Evolutionary conservation across 2,888 invertebrate species (phyloP).

Genomic region (Dryobotodes eremita): DNA sequence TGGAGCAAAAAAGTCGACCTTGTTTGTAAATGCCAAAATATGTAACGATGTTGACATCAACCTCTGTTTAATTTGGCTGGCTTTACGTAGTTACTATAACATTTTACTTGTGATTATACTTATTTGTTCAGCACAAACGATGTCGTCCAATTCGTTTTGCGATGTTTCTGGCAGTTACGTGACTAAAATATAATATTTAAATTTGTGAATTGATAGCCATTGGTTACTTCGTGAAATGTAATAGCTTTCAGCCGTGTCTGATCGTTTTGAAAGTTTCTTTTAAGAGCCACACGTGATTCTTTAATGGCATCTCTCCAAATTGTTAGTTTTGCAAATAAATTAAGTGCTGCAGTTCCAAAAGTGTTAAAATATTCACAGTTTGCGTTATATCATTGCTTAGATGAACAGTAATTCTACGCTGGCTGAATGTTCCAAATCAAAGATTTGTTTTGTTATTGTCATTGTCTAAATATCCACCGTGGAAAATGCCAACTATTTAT

Average conservation of each 20-base stretch:
- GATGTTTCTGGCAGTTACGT: slow-evolving; percentile 22
- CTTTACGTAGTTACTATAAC: slow-evolving; percentile 9
- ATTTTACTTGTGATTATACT: slow-evolving; percentile 28
- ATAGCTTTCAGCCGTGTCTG: slow-evolving; percentile 16
- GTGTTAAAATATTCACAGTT: not conserved
- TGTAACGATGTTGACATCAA: slow-evolving; percentile 41
- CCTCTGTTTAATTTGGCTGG: slow-evolving; percentile 9
- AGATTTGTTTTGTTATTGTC: not conserved
- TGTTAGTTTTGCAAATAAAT: slow-evolving; percentile 10
- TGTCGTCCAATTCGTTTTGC: slow-evolving; percentile 34
- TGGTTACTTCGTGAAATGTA: slow-evolving; percentile 1
- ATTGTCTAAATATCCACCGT: not conserved
- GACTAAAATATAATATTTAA: slow-evolving; percentile 18
- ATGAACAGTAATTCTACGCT: not conserved
- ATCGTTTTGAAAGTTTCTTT: slow-evolving; percentile 3
- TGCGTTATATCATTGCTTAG: not conserved
- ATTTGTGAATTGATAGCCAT: not conserved
- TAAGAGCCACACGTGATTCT: slow-evolving; percentile 7
- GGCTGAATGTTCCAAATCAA: not conserved
- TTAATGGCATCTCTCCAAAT: slow-evolving; percentile 5
- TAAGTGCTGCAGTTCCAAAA: not conserved
- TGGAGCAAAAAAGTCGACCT: slow-evolving; percentile 53
- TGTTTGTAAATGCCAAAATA: slow-evolving; percentile 54
- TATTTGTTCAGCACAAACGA: slow-evolving; percentile 17
- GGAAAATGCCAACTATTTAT: not conserved